A percentile compares a stretch with the other conserved stretches of the same genome.
These are phyloP conservation scores for Dascyllus trimaculatus DNA, from an alignment of 2,113 vertebrate genomes.

Conservation along the genomic window DNA sequence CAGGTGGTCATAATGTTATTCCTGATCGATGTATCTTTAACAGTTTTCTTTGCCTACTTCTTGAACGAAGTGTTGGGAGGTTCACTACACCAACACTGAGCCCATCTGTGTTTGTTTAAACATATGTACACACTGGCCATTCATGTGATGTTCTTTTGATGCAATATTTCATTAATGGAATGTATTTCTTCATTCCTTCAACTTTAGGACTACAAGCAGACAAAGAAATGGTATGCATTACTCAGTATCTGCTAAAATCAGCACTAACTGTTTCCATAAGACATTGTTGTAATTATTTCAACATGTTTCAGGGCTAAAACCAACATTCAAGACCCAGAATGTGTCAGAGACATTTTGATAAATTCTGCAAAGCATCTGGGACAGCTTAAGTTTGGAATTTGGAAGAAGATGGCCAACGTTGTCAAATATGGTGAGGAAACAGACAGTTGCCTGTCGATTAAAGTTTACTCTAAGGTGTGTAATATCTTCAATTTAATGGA, in stretches of 20 bases:
- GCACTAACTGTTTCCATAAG: background rate
- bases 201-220: constrained; percentile 76
- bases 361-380: constrained; percentile 72
- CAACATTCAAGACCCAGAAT: constrained; percentile 63
- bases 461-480: background rate
- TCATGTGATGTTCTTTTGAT: background rate
- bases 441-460: background rate
- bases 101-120: background rate
- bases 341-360: constrained; percentile 73
- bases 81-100: too few species aligned
- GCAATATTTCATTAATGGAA: background rate
- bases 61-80: too few species aligned
- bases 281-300: background rate
- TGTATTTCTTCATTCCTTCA: constrained; percentile 19
- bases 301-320: constrained; percentile 62
- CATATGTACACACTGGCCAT: background rate
- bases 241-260: background rate
- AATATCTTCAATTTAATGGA: background rate
- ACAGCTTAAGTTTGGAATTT: constrained; percentile 65
- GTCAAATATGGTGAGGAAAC: constrained; percentile 64
- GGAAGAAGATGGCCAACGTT: constrained; percentile 67
- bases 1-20: too few species aligned
- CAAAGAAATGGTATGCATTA: constrained; percentile 66
- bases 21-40: too few species aligned
- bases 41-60: too few species aligned